These are phyloP conservation scores for Antrozous pallidus DNA, from an alignment of 2,797 vertebrate species.

Conservation along the genomic window DNA sequence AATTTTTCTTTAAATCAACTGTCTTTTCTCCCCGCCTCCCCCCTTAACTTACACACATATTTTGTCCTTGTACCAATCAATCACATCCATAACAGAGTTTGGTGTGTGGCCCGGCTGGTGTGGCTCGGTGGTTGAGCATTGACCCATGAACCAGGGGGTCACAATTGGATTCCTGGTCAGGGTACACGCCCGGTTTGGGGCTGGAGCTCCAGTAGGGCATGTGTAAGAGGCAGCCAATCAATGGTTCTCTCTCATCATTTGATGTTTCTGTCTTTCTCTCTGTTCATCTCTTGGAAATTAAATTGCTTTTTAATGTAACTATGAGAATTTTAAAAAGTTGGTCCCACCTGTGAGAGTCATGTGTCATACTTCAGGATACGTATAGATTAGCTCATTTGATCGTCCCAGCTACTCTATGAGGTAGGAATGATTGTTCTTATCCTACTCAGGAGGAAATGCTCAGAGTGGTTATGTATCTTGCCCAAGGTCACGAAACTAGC, in stretches of 20 bases:
- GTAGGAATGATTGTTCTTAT: not conserved
- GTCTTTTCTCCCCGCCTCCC: not conserved
- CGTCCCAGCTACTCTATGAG: not conserved
- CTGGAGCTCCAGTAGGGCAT: too few relatives aligned
- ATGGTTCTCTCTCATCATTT: too few relatives aligned
- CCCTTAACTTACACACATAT: not conserved
- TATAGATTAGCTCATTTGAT: not conserved
- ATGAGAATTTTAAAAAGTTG: not conserved
- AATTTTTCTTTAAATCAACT: not conserved
- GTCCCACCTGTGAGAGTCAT: not conserved
- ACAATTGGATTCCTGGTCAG: too few relatives aligned
- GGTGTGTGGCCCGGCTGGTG: not conserved
- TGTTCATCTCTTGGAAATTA: too few relatives aligned
- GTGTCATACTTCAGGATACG: not conserved
- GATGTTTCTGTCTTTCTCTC: too few relatives aligned
- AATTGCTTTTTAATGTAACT: not conserved
- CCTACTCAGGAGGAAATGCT: not conserved
- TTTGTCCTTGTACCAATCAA: not conserved
- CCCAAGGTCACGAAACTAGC: not conserved
- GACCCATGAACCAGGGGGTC: too few relatives aligned
- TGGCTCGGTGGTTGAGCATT: too few relatives aligned
- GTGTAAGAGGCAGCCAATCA: too few relatives aligned
- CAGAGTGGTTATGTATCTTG: not conserved
- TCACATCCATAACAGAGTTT: not conserved
- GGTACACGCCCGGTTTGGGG: too few relatives aligned